Conservation (phyloP, 1,140 invertebrate species). For the Hyphantria cunea region DNA sequence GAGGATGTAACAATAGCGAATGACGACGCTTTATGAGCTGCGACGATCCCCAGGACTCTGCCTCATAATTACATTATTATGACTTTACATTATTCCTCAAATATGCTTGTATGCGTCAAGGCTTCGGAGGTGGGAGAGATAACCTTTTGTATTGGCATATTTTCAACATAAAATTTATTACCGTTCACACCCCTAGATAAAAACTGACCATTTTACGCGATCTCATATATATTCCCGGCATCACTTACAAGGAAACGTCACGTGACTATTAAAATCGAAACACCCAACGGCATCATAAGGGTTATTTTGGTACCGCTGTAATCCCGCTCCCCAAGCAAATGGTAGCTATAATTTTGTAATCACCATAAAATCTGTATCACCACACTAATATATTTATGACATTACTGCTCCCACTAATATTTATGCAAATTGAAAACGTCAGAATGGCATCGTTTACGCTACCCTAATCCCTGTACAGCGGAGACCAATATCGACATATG, state of each 20-base stretch:
- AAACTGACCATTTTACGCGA: constrained; percentile 26
- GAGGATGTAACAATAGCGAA: constrained; percentile 58
- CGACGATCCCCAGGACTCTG: constrained; percentile 53
- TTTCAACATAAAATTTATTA: constrained; percentile 29
- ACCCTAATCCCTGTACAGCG: constrained; percentile 60
- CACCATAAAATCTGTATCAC: constrained; percentile 80
- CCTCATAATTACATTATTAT: constrained; percentile 78
- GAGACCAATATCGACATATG: constrained; percentile 59
- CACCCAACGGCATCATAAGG: constrained; percentile 33
- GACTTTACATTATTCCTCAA: constrained; percentile 69
- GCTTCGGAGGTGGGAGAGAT: constrained; percentile 30
- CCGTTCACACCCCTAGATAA: constrained; percentile 18
- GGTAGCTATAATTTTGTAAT: constrained; percentile 71
- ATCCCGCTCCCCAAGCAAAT: constrained; percentile 45
- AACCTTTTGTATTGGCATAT: constrained; percentile 27
- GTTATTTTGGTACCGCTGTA: constrained; percentile 32
- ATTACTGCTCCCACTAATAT: constrained; percentile 77
- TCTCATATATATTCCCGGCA: constrained; percentile 20
- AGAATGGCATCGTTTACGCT: constrained; percentile 70
- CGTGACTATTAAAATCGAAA: constrained; percentile 25
- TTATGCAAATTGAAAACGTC: constrained; percentile 81
- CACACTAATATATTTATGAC: constrained; percentile 80
- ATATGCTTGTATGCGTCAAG: constrained; percentile 30
- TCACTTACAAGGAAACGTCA: not conserved
- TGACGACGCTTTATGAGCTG: constrained; percentile 57